Evolutionary conservation across 2,888 invertebrate genomes (phyloP).

Genomic region (Eilema caniola): DNA sequence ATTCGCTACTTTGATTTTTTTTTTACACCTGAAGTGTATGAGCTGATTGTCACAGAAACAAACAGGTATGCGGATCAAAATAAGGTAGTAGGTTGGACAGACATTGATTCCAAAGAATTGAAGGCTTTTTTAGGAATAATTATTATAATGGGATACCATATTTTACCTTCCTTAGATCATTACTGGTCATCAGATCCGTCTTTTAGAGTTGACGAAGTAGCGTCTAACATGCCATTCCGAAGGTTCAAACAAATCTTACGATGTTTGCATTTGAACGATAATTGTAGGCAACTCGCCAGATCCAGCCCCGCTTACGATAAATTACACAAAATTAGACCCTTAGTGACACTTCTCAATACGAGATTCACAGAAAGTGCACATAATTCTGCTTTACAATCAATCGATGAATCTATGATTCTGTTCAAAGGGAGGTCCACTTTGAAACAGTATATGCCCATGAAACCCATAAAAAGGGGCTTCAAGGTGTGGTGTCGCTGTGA

Average conservation of each 20-base stretch:
- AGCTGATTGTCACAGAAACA: conserved; percentile 8
- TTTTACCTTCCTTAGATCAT: conserved; percentile 18
- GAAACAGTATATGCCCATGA: conserved; percentile 36
- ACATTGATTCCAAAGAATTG: conserved; percentile 20
- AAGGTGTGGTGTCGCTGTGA: conserved; percentile 29
- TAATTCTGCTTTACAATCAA: conserved; percentile 23
- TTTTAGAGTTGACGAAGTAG: conserved; percentile 21
- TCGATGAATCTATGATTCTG: conserved; percentile 40
- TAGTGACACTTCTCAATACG: conserved; percentile 21
- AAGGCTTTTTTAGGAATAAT: conserved; percentile 32
- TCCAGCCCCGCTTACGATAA: conserved; percentile 25
- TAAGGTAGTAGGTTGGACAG: conserved; percentile 9
- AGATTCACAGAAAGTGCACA: conserved; percentile 19
- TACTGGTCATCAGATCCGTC: conserved; percentile 23
- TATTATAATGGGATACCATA: conserved; percentile 35
- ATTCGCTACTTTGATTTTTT: neutral
- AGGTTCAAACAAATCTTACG: conserved; percentile 26
- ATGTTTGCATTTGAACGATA: conserved; percentile 29
- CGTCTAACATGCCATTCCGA: conserved; percentile 14
- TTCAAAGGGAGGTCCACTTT: conserved; percentile 47
- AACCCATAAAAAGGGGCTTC: conserved; percentile 24
- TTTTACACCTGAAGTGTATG: conserved; percentile 8
- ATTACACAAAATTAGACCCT: conserved; percentile 31
- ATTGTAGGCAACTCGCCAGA: conserved; percentile 15
- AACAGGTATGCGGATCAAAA: conserved; percentile 5